Base-by-base conservation (phyloP, 2,888 invertebrate genomes). In the Dynastes grantii region DNA sequence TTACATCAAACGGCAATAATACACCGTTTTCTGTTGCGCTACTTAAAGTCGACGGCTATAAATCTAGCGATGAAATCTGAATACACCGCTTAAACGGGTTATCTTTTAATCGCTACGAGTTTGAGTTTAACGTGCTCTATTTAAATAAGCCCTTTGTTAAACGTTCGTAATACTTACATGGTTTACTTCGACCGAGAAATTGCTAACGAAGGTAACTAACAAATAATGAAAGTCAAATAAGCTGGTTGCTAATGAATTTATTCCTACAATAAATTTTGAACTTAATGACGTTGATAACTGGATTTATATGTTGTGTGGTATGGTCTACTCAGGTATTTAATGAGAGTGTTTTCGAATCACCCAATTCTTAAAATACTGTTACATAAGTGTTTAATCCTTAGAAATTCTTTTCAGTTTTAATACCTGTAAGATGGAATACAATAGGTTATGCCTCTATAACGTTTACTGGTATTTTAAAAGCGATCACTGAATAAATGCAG, bases 11-110 rank as follows among this genome's bases (percentile, higher is more conserved):
- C 73, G 61, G 55, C 29, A 63, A 75, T 40, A 27, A 45, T 75
- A 61, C 45, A n/a, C 11, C 55, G 40, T 61, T 55, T 55, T 29
- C 32, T 53, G 13, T 53, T 32, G 32, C n/a, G n/a, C 16, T 55
- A 55, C 16, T 5, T 53, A 53, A 11, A 16, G 22, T 16, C 40
- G 13, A 16, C 2, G n/a, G 73, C 22, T 45, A 75, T 75, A 75
- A 75, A 75, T 75, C 73, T 61, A 16, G 61, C 27, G 27, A 13
- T 61, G 45, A 45, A 75, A 75, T 61, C 73, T 40, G 61, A 75
- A 61, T 75, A 75, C 61, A 40, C 55, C 27, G 51, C n/a, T 68
- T 51, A 68, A 68, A 49, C 68, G 68, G 22, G 22, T 68, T 68
- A 68, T 68, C 68, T 68, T 68, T 68, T 53, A 68, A 68, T 68